Evolutionary conservation across 2,113 vertebrate species (phyloP), one percentile per base, ranked within the genome.

Genomic region (Calyptomena viridis): DNA sequence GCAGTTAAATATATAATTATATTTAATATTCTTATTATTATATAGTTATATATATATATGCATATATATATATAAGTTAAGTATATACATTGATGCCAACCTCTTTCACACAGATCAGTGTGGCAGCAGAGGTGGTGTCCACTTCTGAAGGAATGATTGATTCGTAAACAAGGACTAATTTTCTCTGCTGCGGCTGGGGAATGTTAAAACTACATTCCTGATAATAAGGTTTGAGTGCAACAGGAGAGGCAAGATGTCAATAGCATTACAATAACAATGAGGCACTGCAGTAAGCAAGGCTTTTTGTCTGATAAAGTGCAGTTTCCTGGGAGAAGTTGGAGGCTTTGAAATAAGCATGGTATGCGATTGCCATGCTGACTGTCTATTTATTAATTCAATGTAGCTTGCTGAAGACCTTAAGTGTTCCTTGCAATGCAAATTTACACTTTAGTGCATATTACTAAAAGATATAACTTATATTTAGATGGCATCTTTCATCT

Each of bases 271-370:
- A 82, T 94, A 97, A 94, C 71, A 62, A 37, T 82, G 84, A 95
- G 86, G 46, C 73, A 94, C 84, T 95, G 80, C 67, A 94, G 90
- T 39, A 42, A 89, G 75, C 24, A 42, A 56, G 13, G 60, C 69
- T 90, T 95, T 96, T 94, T 94, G 64, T 72, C 88, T 95, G 94
- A 93, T 83, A 94, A 93, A 93, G 66, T 93, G 77, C 73, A 94
- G 75, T 94, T 96, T 94, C 76, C 89, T 89, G 88, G 55, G 78
- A 96, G 91, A 97, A 95, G 79, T 50, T 82, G 47, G 72, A 85
- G 56, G 35, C 47, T 87, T 69, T 85, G 87, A 90, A 97, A 84
- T 89, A 87, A 95, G 66, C 79, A n/a, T 58, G 25, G 68, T 89
- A 85, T 80, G 82, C 93, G 90, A 90, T 78, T 96, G 85, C 85